These are phyloP conservation scores for Porites lutea DNA, from an alignment of 64 coral and sea anemone genomes.

Conservation along the genomic window DNA sequence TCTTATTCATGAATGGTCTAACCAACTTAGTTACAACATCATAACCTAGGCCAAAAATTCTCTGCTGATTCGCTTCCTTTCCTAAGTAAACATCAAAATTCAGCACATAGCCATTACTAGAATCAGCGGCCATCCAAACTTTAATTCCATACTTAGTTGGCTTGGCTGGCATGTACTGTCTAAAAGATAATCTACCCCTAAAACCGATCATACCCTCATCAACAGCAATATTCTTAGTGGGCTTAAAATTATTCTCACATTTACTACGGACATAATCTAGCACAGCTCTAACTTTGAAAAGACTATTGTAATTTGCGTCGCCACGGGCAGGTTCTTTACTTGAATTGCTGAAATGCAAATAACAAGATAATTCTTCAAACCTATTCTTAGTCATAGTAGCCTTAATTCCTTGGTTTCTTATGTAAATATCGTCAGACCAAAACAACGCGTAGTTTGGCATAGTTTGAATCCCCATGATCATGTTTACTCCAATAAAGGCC, in stretches of 20 bases:
- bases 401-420: not conserved
- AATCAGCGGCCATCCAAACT: constrained; percentile 39
- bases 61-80: too few relatives aligned
- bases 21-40: too few relatives aligned
- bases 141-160: constrained; percentile 69
- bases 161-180: constrained; percentile 26
- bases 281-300: not conserved
- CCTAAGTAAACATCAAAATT: constrained; percentile 5
- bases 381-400: not conserved
- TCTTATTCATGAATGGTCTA: too few relatives aligned
- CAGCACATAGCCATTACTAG: not conserved
- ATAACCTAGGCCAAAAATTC: constrained; percentile 26
- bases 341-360: constrained; percentile 5
- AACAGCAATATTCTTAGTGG: not conserved
- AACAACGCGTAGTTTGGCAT: not conserved
- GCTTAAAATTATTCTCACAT: not conserved
- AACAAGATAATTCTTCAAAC: not conserved
- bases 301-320: not conserved
- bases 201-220: not conserved
- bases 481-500: not conserved
- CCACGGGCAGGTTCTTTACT: not conserved
- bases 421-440: not conserved
- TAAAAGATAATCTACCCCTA: not conserved
- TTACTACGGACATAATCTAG: not conserved
- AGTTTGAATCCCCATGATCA: not conserved